Evolutionary conservation across 2,113 vertebrate species (phyloP), one percentile per base, ranked within the genome.

Genomic region (Hepsetus odoe): DNA sequence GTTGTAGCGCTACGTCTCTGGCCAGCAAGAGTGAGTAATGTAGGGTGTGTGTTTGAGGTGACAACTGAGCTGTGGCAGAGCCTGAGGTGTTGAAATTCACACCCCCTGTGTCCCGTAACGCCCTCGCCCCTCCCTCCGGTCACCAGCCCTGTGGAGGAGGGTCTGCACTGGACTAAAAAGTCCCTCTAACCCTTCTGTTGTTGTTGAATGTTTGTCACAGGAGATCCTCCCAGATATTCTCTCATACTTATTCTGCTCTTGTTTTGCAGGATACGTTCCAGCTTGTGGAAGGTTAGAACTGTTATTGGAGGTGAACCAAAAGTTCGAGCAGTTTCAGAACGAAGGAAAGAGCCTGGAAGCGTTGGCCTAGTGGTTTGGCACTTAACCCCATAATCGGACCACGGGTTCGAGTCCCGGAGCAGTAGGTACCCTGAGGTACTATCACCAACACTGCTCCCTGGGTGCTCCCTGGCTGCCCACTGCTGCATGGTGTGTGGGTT

Each of bases 1-100:
- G 18, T 20, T 5, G 32, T 22, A 33, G 61, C 26, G 8, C 33
- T 22, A 24, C 4, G 10, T 24, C 26, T 2, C 26, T 74, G 51
- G 6, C 28, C 42, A 26, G 32, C 4, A n/a, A 65, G 20, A 5
- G 67, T 49, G 22, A 72, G 33, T 59, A 18, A 59, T 51, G 16
- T 14, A 7, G 46, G 6, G 62, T 38, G 65, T 26, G 32, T 44
- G 67, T 35, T 22, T 44, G 24, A 74, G 30, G 20, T 46, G 87
- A 90, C 82, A 90, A 79, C 79, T 0, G 84, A 90, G 86, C 83
- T 51, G 44, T 55, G 20, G 13, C 28, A n/a, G 26, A 53, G 81
- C 88, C 84, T 2, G 61, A 85, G 83, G 89, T 83, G 79, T 64
- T 74, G 89, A 87, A 91, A 90, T 80, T 77, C 62, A 90, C 83